Evolutionary conservation across 2,888 invertebrate genomes (phyloP).

Genomic region (Eupithecia exiguata): DNA sequence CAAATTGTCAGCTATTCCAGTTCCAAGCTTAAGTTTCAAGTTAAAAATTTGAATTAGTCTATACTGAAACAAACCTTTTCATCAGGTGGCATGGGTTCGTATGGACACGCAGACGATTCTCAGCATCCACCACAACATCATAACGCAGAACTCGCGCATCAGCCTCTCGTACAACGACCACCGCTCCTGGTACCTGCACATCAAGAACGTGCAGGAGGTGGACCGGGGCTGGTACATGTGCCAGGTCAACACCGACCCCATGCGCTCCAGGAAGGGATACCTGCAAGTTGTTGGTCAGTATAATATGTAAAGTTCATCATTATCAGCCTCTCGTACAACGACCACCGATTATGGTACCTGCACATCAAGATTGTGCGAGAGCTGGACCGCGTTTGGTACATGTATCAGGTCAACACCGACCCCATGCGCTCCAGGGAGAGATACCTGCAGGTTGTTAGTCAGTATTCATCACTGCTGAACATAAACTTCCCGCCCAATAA

Average conservation of each 20-base stretch:
- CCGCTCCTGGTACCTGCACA: conserved; percentile 95
- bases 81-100: conserved; percentile 95
- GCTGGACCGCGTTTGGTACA: conserved; percentile 94
- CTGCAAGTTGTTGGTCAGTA: conserved; percentile 78
- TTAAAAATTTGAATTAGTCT: background rate
- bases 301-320: background rate
- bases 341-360: conserved; percentile 95
- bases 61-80: background rate
- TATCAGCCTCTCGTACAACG: conserved; percentile 93
- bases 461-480: background rate
- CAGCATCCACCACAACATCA: conserved; percentile 95
- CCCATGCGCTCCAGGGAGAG: conserved; percentile 94
- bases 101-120: conserved; percentile 96
- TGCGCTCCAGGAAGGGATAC: conserved; percentile 93
- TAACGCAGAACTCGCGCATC: conserved; percentile 94
- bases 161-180: conserved; percentile 94
- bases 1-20: background rate
- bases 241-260: conserved; percentile 96
- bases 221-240: conserved; percentile 97
- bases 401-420: conserved; percentile 97
- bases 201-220: conserved; percentile 92
- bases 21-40: too few relatives aligned
- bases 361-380: conserved; percentile 95
- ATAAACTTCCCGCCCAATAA: background rate
- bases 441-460: conserved; percentile 84